Evolutionary conservation across 2,797 vertebrate species (phyloP).

Genomic region (Anguilla anguilla): DNA sequence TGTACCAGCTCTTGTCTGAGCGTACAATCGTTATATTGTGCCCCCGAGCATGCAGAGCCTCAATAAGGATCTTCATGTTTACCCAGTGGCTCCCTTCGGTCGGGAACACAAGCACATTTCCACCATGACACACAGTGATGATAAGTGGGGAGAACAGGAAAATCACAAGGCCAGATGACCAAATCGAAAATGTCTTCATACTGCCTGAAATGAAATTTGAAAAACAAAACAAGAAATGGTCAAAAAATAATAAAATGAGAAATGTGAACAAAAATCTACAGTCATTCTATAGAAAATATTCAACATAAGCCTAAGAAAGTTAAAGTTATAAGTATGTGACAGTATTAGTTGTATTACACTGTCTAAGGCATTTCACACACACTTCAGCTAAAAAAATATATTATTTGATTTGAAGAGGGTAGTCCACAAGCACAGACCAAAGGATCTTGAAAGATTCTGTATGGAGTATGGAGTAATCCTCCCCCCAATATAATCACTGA

Average conservation of each 20-base stretch:
- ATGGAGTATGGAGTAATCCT: too few relatives aligned
- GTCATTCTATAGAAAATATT: not conserved
- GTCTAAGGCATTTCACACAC: too few relatives aligned
- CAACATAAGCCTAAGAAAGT: too few relatives aligned
- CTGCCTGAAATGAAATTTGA: not conserved
- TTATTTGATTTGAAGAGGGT: too few relatives aligned
- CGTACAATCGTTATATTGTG: slow-evolving; percentile 39
- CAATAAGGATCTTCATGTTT: slow-evolving; percentile 45
- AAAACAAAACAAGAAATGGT: not conserved
- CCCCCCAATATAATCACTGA: too few relatives aligned
- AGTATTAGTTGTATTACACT: too few relatives aligned
- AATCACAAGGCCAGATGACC: not conserved
- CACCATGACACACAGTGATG: not conserved
- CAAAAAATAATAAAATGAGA: not conserved
- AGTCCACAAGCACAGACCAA: too few relatives aligned
- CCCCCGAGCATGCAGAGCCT: slow-evolving; percentile 36
- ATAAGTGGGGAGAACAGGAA: not conserved
- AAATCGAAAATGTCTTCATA: not conserved
- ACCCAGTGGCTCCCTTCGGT: slow-evolving; percentile 50
- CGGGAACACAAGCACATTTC: slow-evolving; percentile 32
- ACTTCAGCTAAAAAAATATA: too few relatives aligned
- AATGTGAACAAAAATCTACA: not conserved
- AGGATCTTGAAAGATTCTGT: too few relatives aligned
- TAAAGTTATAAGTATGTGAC: too few relatives aligned
- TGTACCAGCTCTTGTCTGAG: slow-evolving; percentile 27